Evolutionary conservation across 2,888 invertebrate genomes (phyloP).

Genomic region (Morpho deidamia): DNA sequence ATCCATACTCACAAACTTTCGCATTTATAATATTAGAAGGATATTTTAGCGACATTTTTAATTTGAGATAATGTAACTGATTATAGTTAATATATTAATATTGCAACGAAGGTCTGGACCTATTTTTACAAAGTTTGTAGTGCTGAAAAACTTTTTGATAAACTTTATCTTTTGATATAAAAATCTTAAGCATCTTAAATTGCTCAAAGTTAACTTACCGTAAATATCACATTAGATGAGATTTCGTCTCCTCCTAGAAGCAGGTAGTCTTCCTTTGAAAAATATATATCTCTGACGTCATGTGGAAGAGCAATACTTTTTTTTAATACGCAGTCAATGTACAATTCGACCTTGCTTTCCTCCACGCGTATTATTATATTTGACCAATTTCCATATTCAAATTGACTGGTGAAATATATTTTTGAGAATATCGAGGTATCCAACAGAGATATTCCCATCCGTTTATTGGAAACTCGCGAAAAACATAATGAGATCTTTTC

Average conservation of each 20-base stretch:
- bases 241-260: conserved; percentile 17
- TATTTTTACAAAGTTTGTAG: too few species aligned
- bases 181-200: too few species aligned
- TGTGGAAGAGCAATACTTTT: background rate
- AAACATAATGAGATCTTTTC: conserved; percentile 38
- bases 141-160: too few species aligned
- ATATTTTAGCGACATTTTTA: too few species aligned
- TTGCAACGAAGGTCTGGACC: too few species aligned
- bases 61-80: too few species aligned
- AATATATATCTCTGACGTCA: conserved; percentile 2
- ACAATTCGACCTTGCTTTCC: conserved; percentile 8
- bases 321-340: conserved; percentile 11
- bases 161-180: background rate
- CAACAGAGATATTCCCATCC: background rate
- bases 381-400: conserved; percentile 12
- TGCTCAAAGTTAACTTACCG: conserved; percentile 15
- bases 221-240: conserved; percentile 2
- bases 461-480: conserved; percentile 7
- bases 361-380: conserved; percentile 14
- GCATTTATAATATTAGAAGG: too few species aligned
- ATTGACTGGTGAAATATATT: background rate
- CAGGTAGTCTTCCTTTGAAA: conserved; percentile 12
- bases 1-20: too few species aligned
- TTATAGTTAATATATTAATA: too few species aligned
- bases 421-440: background rate